Base-by-base conservation (phyloP, 2,113 vertebrate species). In the Verasper variegatus region DNA sequence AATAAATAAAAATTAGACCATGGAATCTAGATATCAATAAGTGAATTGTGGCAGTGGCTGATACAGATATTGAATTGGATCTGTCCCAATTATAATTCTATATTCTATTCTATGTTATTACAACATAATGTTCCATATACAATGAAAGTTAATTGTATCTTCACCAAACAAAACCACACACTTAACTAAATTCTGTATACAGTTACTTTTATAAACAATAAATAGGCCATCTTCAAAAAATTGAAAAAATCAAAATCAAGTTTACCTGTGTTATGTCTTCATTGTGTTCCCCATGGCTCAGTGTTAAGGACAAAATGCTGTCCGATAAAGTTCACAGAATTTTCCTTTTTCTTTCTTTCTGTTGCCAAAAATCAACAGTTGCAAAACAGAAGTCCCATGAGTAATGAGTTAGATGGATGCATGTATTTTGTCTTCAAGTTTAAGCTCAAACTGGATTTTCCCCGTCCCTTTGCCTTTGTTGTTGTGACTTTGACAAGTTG, bases 221-320 rank as follows among this genome's bases (percentile, higher is more conserved):
- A 68, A 52, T 47, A 64, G 4, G 3, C 2, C 2, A 69, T 3
- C 15, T 8, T 68, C 2, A 9, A 18, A 66, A 61, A 6, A 18
- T 66, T 64, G 54, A n/a, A n/a, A n/a, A n/a, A n/a, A n/a, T n/a
- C n/a, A n/a, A n/a, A n/a, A n/a, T 68, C 18, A 21, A 42, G 0
- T 70, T 80, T 93, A 93, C 92, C 91, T 90, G 76, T 80, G 75
- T 85, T 87, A 89, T 45, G 82, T 89, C 87, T 86, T 89, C 85
- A 89, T 84, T 74, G 68, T 70, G 55, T 87, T 77, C 73, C 24
- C 84, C 81, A 86, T 91, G 78, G 55, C 70, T 80, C 62, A 68
- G 52, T 55, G 63, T 71, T 66, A 68, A 74, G 54, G 67, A 78
- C 66, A 81, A 77, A 91, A 85, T 86, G 13, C 21, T 87, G 80